Conservation (phyloP, 2,797 vertebrate species). For the Gambusia yucatana region DNA sequence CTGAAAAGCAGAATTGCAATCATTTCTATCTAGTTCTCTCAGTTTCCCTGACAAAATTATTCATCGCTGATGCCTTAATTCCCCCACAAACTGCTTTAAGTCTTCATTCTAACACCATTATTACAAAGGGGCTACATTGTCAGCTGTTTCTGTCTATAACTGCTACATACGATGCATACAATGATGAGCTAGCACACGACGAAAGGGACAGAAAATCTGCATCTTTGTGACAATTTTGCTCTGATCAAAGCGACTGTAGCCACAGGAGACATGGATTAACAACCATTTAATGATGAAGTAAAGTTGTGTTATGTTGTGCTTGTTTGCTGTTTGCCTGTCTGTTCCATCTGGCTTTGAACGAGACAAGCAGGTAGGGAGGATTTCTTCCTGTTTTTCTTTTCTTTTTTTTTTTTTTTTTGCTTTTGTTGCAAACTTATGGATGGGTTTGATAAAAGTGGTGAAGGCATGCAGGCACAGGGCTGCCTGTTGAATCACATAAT, state of each 20-base stretch:
- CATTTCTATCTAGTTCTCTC: not conserved
- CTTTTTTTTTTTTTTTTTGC: constrained; percentile 15
- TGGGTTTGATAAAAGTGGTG: constrained; percentile 71
- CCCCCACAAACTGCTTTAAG: not conserved
- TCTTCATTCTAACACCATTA: constrained; percentile 18
- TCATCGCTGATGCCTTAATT: constrained; percentile 4
- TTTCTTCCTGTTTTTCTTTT: constrained; percentile 19
- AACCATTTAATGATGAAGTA: constrained; percentile 78
- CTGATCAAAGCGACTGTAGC: constrained; percentile 73
- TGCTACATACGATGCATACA: constrained; percentile 39
- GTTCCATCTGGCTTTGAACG: constrained; percentile 65
- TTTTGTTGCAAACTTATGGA: constrained; percentile 56
- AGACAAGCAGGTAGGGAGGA: constrained; percentile 62
- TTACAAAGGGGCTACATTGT: constrained; percentile 9
- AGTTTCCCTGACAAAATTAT: not conserved
- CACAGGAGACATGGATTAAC: constrained; percentile 72
- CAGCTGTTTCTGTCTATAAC: constrained; percentile 52
- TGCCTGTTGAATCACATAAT: constrained; percentile 84
- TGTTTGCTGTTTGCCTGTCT: constrained; percentile 74
- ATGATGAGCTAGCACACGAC: constrained; percentile 45
- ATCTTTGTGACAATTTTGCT: constrained; percentile 68
- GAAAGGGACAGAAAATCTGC: constrained; percentile 43
- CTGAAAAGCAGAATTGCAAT: not conserved
- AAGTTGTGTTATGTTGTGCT: constrained; percentile 67
- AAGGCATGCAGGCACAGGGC: constrained; percentile 66